phyloP scores from a whole-genome alignment of 2,888 invertebrate species.

The Lutraria lutraria region DNA sequence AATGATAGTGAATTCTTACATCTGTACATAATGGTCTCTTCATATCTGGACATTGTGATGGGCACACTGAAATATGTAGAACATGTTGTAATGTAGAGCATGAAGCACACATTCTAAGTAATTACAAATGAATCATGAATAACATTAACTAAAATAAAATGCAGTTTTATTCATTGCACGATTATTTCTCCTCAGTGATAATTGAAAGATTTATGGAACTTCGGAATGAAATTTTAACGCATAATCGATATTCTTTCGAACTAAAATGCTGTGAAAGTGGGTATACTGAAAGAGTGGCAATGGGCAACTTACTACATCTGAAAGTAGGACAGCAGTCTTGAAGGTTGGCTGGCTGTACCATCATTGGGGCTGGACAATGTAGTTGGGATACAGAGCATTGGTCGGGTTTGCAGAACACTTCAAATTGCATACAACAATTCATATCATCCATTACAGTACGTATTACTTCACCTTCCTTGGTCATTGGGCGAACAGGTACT shows the following conservation, averaged over 20 bases:
- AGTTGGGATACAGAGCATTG: constrained; percentile 66
- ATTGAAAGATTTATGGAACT: too few relatives aligned
- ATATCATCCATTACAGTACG: constrained; percentile 65
- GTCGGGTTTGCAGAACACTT: constrained; percentile 75
- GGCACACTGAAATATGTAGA: constrained; percentile 75
- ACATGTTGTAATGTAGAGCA: not conserved
- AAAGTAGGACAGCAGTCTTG: constrained; percentile 76
- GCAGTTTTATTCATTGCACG: too few relatives aligned
- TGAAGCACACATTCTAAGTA: not conserved
- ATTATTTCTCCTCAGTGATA: too few relatives aligned
- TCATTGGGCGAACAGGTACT: constrained; percentile 62
- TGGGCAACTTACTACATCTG: constrained; percentile 74
- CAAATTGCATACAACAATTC: constrained; percentile 75
- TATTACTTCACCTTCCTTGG: constrained; percentile 72
- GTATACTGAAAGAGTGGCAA: too few relatives aligned
- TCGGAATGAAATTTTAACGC: too few relatives aligned
- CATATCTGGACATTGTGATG: constrained; percentile 71
- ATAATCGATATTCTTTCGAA: too few relatives aligned
- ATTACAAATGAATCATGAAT: too few relatives aligned
- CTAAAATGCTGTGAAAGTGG: too few relatives aligned
- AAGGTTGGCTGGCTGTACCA: constrained; percentile 55
- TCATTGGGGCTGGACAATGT: constrained; percentile 69
- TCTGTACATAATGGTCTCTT: constrained; percentile 65
- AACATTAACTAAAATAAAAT: too few relatives aligned
- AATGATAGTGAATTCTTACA: constrained; percentile 61